phyloP scores from a whole-genome alignment of 2,113 vertebrate species.

The Colistium nudipinnis region DNA sequence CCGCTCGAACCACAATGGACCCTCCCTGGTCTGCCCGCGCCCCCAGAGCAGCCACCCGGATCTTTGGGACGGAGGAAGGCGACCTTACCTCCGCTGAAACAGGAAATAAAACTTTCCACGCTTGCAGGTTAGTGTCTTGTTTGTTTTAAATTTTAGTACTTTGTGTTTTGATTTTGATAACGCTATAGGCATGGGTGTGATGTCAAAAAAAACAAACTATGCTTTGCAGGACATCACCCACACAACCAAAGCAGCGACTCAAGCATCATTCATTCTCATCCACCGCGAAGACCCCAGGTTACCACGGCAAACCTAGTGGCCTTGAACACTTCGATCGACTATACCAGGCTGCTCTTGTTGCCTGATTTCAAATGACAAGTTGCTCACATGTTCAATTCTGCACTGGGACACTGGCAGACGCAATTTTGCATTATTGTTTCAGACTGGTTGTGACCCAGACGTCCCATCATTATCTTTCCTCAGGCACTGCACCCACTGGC shows the following conservation, averaged over 20 bases:
- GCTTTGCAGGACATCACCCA: constrained; percentile 41
- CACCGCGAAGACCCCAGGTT: constrained; percentile 65
- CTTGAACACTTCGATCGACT: not conserved
- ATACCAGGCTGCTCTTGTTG: constrained; percentile 8
- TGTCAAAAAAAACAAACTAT: constrained; percentile 37
- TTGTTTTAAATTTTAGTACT: not conserved
- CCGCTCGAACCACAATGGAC: constrained; percentile 53
- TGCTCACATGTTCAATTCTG: constrained; percentile 13
- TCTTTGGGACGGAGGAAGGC: constrained; percentile 46
- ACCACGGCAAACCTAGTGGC: constrained; percentile 8
- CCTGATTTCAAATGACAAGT: constrained; percentile 5
- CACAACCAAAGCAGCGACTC: constrained; percentile 37
- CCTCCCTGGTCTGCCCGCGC: constrained; percentile 41
- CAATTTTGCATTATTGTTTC: constrained; percentile 31
- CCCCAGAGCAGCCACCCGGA: constrained; percentile 36
- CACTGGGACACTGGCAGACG: constrained; percentile 18
- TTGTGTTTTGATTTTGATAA: not conserved
- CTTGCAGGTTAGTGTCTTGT: constrained; percentile 65
- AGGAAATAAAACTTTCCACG: constrained; percentile 50
- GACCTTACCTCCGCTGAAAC: constrained; percentile 64
- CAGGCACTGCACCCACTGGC: constrained; percentile 65
- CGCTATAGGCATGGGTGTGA: constrained; percentile 25
- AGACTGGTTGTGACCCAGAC: constrained; percentile 36
- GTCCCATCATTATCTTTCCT: constrained; percentile 55
- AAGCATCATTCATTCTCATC: constrained; percentile 71